Evolutionary conservation across 2,888 invertebrate genomes (phyloP).

Genomic region (Muschampia plurimacula): DNA sequence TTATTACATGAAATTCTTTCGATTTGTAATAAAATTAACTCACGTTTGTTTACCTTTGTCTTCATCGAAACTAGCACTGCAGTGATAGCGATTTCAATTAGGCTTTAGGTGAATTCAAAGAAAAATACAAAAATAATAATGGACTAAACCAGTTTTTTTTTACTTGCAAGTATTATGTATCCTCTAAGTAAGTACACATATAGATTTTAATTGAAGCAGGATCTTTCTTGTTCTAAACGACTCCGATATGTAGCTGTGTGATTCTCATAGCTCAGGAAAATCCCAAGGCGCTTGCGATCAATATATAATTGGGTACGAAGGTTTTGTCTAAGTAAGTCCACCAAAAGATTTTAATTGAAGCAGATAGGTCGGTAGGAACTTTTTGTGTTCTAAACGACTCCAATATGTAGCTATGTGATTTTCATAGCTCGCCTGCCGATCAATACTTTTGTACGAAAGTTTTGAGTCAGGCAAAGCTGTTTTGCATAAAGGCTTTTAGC

Average conservation of each 20-base stretch:
- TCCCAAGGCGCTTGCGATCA: not conserved
- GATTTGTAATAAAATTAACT: too few species aligned
- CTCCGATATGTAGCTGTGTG: not conserved
- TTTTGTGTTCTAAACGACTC: not conserved
- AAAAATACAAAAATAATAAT: too few species aligned
- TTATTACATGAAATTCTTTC: too few species aligned
- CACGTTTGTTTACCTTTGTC: too few species aligned
- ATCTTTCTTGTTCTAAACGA: not conserved
- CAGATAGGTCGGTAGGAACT: too few species aligned
- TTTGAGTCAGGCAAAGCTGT: not conserved
- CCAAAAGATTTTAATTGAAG: too few species aligned
- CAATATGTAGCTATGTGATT: not conserved
- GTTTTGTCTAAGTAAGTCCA: too few species aligned
- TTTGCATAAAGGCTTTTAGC: not conserved
- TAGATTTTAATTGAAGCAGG: not conserved
- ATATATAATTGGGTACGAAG: not conserved
- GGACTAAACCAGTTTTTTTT: not conserved
- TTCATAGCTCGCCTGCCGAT: not conserved
- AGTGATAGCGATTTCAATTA: too few species aligned
- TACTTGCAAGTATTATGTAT: not conserved
- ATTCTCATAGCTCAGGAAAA: slow-evolving; percentile 1
- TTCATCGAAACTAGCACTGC: too few species aligned
- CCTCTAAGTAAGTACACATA: not conserved
- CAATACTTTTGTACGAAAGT: not conserved
- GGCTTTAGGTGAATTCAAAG: too few species aligned